A percentile compares a stretch with the other conserved stretches of the same genome.
These are phyloP conservation scores for Trichogramma pretiosum DNA, from an alignment of 1,140 invertebrate species.

Conservation along the genomic window DNA sequence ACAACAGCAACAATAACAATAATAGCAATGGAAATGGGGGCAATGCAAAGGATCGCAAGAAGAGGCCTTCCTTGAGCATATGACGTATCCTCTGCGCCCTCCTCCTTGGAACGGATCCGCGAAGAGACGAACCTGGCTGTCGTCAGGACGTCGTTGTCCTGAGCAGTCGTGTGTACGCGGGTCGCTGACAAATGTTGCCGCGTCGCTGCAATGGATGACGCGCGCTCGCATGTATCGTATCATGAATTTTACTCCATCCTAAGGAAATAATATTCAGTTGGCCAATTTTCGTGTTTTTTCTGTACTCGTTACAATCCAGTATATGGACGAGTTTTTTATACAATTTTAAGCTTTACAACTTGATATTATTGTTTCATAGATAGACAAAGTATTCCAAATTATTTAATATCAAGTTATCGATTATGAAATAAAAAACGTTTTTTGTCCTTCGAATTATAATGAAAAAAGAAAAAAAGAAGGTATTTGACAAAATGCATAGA, in stretches of 20 bases:
- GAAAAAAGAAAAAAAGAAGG: too few species aligned
- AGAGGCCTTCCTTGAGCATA: constrained; percentile 67
- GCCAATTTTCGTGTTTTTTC: not conserved
- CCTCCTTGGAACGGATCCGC: constrained; percentile 29
- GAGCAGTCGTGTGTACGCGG: constrained; percentile 35
- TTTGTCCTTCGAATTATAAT: too few species aligned
- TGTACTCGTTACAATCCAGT: too few species aligned
- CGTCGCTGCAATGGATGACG: not conserved
- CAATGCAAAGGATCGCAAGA: constrained; percentile 55
- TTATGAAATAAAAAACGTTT: too few species aligned
- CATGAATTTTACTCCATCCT: not conserved
- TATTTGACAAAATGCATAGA: too few species aligned
- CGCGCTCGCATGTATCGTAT: not conserved
- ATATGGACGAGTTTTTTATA: too few species aligned
- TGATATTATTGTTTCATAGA: too few species aligned
- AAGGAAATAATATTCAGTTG: not conserved
- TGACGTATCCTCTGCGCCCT: constrained; percentile 43
- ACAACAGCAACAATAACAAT: constrained; percentile 22
- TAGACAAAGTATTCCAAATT: too few species aligned
- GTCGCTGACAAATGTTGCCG: constrained; percentile 25
- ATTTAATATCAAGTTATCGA: too few species aligned
- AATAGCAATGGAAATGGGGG: not conserved
- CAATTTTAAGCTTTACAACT: too few species aligned
- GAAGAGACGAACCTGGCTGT: constrained; percentile 31
- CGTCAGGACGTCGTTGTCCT: constrained; percentile 35